Evolutionary conservation across 2,888 invertebrate genomes (phyloP), one percentile per base, ranked within the genome.

Genomic region (Tipula confusa): DNA sequence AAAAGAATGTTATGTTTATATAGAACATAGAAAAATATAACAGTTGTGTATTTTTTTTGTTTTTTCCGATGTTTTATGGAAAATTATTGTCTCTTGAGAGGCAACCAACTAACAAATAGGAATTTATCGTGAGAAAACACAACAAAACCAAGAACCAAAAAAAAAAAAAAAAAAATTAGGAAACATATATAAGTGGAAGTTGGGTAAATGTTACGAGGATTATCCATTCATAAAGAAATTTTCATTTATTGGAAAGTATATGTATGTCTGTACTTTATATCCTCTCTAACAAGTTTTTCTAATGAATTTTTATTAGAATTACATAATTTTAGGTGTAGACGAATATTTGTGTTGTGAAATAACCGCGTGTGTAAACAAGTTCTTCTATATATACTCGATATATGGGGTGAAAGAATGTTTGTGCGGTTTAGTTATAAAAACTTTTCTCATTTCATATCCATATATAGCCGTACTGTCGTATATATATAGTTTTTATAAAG

Each of bases 71-170:
- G 64, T 64, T 24, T 64, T 64, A 64, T 24, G 24, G 64, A 64
- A 64, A 64, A 64, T 64, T 64, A 64, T 64, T 64, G 64, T 64
- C 64, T 64, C 64, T 64, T 64, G 64, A 64, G 24, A 64, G 64
- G 64, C 64, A 64, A 24, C 64, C 64, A 64, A 24, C 64, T 64
- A 64, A 64, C 64, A 64, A 64, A 64, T 64, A 24, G 64, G 64
- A 64, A 64, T 64, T 64, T 64, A 64, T 64, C 64, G 64, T 64
- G 64, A 64, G 64, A 64, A 43, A 64, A 64, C 48, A 38, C 15
- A 48, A 18, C 9, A 64, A n/a, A n/a, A n/a, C n/a, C n/a, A n/a
- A n/a, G n/a, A n/a, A n/a, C n/a, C n/a, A n/a, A n/a, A n/a, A n/a
- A n/a, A n/a, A n/a, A n/a, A n/a, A n/a, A n/a, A n/a, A n/a, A 64